phyloP scores from a whole-genome alignment of 2,888 invertebrate species.

The Eulithis testata region DNA sequence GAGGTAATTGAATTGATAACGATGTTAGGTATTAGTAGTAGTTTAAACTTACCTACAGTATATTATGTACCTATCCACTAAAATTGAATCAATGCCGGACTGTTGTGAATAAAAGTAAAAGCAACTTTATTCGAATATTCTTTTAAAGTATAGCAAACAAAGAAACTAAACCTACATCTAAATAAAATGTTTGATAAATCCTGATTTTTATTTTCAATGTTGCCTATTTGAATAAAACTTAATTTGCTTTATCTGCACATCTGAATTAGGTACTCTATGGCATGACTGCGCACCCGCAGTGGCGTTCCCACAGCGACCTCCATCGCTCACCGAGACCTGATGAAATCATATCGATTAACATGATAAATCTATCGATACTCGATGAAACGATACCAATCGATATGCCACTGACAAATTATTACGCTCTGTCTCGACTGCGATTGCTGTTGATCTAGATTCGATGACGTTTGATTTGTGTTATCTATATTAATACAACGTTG shows the following conservation, averaged over 20 bases:
- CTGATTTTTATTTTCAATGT: too few species aligned
- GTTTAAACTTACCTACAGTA: too few species aligned
- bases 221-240: background rate
- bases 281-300: constrained; percentile 77
- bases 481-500: constrained; percentile 3
- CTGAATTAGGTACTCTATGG: constrained; percentile 59
- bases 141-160: too few species aligned
- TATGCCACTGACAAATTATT: constrained; percentile 80
- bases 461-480: constrained; percentile 45
- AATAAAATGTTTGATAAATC: too few species aligned
- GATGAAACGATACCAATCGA: constrained; percentile 65
- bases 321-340: constrained; percentile 77
- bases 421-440: constrained; percentile 63
- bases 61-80: too few species aligned
- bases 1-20: too few species aligned
- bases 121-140: too few species aligned
- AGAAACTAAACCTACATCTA: too few species aligned
- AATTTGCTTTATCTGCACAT: constrained; percentile 18
- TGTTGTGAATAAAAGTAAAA: too few species aligned
- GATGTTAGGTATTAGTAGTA: too few species aligned
- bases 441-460: constrained; percentile 49
- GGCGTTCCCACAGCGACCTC: constrained; percentile 80
- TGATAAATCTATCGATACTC: constrained; percentile 79
- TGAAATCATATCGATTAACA: constrained; percentile 83
- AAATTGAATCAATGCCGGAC: too few species aligned